Conservation (phyloP, 1,140 invertebrate species). For the Apis laboriosa region DNA sequence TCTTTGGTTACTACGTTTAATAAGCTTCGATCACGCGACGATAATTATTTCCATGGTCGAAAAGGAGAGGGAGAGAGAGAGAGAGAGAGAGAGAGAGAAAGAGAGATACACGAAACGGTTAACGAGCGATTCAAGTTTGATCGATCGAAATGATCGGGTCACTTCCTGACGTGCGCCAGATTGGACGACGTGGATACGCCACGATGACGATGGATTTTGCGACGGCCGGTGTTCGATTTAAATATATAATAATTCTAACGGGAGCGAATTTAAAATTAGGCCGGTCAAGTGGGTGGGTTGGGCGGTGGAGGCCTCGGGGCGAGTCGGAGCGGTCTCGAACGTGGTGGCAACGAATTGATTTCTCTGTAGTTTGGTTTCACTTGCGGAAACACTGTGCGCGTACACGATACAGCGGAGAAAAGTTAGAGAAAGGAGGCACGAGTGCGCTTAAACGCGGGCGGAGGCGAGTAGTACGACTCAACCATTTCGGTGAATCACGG, state of each 20-base stretch:
- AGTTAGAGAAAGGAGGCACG: not conserved
- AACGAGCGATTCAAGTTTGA: not conserved
- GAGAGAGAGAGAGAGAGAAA: not conserved
- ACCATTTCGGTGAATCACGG: not conserved
- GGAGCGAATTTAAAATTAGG: not conserved
- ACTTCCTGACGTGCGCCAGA: not conserved
- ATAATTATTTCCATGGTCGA: not conserved
- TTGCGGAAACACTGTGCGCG: too few relatives aligned
- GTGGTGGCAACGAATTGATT: not conserved
- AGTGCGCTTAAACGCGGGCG: not conserved
- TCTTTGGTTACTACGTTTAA: conserved; percentile 10
- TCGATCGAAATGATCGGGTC: not conserved
- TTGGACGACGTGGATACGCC: not conserved
- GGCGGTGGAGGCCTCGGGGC: not conserved
- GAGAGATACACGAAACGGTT: not conserved
- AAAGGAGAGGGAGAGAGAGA: too few relatives aligned
- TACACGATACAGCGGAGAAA: not conserved
- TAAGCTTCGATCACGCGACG: conserved; percentile 38
- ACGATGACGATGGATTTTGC: not conserved
- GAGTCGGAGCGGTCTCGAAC: not conserved
- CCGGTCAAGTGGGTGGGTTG: not conserved
- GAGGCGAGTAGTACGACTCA: conserved; percentile 13
- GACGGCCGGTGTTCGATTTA: not conserved
- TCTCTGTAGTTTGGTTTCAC: not conserved
- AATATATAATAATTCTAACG: not conserved